Evolutionary conservation across 2,113 vertebrate genomes (phyloP).

Genomic region (Petroica traversi): DNA sequence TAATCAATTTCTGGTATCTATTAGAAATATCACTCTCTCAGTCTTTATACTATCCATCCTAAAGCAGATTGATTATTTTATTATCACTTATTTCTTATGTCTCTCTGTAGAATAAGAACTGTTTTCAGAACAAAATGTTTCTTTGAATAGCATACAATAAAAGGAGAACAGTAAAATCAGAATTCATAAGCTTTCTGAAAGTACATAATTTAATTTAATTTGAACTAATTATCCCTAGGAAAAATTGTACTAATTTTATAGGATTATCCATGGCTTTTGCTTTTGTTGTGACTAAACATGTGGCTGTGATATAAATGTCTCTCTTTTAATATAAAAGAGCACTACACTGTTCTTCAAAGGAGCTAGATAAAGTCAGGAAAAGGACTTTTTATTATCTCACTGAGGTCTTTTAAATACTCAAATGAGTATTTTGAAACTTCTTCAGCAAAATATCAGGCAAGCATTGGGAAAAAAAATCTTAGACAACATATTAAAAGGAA

Average conservation of each 20-base stretch:
- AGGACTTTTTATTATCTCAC: background rate
- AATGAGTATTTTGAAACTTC: background rate
- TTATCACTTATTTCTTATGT: background rate
- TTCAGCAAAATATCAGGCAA: background rate
- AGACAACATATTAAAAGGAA: background rate
- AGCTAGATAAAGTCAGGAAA: background rate
- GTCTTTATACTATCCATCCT: background rate
- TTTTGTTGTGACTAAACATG: background rate
- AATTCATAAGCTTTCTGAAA: background rate
- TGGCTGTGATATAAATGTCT: background rate
- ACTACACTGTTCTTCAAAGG: background rate
- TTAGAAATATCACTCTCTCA: background rate
- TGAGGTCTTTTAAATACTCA: too few relatives aligned
- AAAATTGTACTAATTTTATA: background rate
- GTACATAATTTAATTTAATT: background rate
- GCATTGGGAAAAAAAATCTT: accelerated
- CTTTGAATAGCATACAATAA: background rate
- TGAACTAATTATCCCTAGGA: background rate
- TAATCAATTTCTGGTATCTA: background rate
- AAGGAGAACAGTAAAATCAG: background rate
- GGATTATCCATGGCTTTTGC: background rate
- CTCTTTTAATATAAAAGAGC: background rate
- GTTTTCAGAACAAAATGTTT: background rate
- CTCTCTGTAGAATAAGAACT: background rate
- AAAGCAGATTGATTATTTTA: background rate